A percentile compares a stretch with the other conserved stretches of the same genome.
Evolutionary conservation across 1,140 invertebrate species (phyloP).

Genomic region (Druon quercuslanigerum): DNA sequence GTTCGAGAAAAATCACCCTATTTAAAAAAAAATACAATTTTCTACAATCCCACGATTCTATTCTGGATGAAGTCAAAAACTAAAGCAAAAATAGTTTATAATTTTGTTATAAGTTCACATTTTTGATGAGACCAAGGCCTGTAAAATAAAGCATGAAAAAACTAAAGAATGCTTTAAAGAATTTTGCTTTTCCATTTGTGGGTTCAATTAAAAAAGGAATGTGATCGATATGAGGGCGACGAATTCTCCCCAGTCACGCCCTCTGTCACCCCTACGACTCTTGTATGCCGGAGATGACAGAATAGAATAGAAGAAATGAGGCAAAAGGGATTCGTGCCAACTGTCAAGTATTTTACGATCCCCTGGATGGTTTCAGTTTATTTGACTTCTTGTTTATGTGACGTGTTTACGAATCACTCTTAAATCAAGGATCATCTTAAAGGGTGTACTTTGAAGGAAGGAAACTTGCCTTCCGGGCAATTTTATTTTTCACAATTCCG

Average conservation of each 20-base stretch:
- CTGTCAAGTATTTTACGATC: background rate
- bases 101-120: too few relatives aligned
- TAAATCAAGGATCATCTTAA: background rate
- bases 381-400: background rate
- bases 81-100: too few relatives aligned
- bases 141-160: too few relatives aligned
- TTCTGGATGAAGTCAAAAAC: too few relatives aligned
- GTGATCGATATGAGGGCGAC: background rate
- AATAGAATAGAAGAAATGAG: constrained; percentile 6
- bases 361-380: background rate
- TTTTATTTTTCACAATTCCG: background rate
- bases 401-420: constrained; percentile 5
- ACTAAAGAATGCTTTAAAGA: background rate
- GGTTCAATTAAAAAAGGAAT: background rate
- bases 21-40: too few relatives aligned
- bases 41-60: too few relatives aligned
- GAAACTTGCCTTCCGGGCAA: background rate
- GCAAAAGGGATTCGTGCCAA: constrained; percentile 3
- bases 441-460: background rate
- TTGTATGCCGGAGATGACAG: constrained; percentile 1
- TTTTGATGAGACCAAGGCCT: too few relatives aligned
- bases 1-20: too few relatives aligned
- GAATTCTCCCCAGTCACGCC: background rate
- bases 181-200: background rate
- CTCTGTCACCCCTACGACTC: background rate